Evolutionary conservation across 2,113 vertebrate species (phyloP).

Genomic region (Nematolebias whitei): DNA sequence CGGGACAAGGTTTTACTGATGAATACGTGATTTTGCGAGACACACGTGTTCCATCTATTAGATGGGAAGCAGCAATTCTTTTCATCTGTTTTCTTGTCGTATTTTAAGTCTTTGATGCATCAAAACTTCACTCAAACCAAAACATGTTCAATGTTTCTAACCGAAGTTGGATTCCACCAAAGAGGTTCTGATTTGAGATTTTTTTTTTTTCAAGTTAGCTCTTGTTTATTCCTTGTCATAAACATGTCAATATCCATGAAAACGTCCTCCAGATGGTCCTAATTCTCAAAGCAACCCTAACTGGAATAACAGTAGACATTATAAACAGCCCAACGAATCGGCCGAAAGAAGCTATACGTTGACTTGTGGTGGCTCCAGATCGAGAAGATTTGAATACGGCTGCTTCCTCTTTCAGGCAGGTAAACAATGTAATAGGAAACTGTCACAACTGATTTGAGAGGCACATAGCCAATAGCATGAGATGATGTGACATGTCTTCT

Average conservation of each 20-base stretch:
- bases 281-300: constrained; percentile 61
- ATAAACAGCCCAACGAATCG: constrained; percentile 50
- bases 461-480: constrained; percentile 47
- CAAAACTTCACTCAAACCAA: constrained; percentile 20
- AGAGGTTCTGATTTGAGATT: constrained; percentile 51
- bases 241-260: constrained; percentile 75
- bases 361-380: constrained; percentile 56
- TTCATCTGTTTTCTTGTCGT: constrained; percentile 16
- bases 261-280: constrained; percentile 74
- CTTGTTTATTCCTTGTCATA: constrained; percentile 75
- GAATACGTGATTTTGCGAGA: neutral
- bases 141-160: constrained; percentile 21
- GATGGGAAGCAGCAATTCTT: constrained; percentile 9
- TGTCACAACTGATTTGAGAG: constrained; percentile 75
- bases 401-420: constrained; percentile 66
- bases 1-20: neutral
- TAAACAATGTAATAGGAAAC: constrained; percentile 76
- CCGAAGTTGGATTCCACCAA: constrained; percentile 44
- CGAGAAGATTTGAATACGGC: constrained; percentile 62
- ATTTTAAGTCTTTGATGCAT: constrained; percentile 12
- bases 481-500: constrained; percentile 66
- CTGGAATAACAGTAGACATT: constrained; percentile 68
- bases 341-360: constrained; percentile 42
- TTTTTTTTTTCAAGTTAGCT: constrained; percentile 45
- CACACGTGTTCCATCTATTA: neutral